Evolutionary conservation across 2,797 vertebrate species (phyloP), one percentile per base, ranked within the genome.

Genomic region (Xyrichtys novacula): DNA sequence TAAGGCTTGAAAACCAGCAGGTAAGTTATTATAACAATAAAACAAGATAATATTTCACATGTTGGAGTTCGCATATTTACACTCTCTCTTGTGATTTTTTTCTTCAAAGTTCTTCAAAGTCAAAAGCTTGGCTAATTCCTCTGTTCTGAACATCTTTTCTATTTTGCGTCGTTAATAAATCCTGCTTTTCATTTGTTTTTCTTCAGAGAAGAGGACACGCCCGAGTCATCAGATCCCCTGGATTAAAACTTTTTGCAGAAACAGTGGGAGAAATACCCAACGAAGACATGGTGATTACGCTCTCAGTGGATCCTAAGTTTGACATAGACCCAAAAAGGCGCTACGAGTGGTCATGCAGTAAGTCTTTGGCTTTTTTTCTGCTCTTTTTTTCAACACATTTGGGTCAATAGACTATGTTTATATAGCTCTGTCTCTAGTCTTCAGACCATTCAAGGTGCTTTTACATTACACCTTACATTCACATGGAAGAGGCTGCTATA

Each of bases 281-380:
- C 9, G 84, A 4, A 55, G n/a, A 16, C 3, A 0, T 3, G 23
- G 38, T 0, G 0, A 67, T 93, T 22, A 50, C 1, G 0, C 88
- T 94, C 15, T 54, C 49, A 14, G 3, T 65, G 3, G 2, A 65
- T 1, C 0, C 2, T 14, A 15, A 15, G 6, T 8, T 17, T 5
- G 0, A 1, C 7, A 1, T 4, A 1, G 15, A 14, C 7, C 0
- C 0, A 0, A 0, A 0, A 0, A 38, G 50, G 29, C n/a, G 0
- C 6, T 74, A 83, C 23, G 3, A 28, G 2, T 94, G 92, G 92
- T 2, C 9, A 46, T 93, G 92, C 78, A 36, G 92, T 94, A 85
- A 91, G 93, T 23, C 29, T 14, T 23, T 6, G 11, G 2, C 0
- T 38, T 53, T 38, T 52, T 66, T 49, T 26, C 1, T 43, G 38